These are phyloP conservation scores for Forbesichthys papilliferus DNA, from an alignment of 2,113 vertebrate species.

Conservation along the genomic window DNA sequence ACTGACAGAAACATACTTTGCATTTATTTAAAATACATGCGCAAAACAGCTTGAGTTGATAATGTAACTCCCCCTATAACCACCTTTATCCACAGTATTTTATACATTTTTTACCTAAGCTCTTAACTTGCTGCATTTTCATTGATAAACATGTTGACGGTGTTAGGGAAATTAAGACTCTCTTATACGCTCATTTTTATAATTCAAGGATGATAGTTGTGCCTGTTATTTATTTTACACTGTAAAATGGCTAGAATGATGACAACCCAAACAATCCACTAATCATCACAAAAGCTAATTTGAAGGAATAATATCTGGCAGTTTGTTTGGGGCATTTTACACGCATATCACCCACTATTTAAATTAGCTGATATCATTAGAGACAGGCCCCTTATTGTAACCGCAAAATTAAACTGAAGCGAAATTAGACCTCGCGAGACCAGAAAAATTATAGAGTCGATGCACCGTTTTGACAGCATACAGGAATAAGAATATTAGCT, in stretches of 20 bases:
- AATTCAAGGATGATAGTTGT: too few species aligned
- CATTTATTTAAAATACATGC: slow-evolving; percentile 3
- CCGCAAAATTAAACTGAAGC: background rate
- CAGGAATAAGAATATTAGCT: background rate
- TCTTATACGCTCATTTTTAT: background rate
- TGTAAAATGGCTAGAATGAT: background rate
- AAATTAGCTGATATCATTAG: slow-evolving; percentile 12
- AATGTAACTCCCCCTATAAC: too few species aligned
- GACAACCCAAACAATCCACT: slow-evolving; percentile 9
- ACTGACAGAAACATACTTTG: slow-evolving; percentile 15
- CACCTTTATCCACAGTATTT: too few species aligned
- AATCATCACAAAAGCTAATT: slow-evolving; percentile 4
- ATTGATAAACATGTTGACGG: background rate
- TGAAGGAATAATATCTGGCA: background rate
- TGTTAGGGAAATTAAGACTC: background rate
- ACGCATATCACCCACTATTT: background rate
- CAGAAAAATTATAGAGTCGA: too few species aligned
- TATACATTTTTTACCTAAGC: background rate
- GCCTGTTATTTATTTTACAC: background rate
- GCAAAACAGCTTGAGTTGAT: too few species aligned
- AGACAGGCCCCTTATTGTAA: background rate
- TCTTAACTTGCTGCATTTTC: background rate
- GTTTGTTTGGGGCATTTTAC: background rate
- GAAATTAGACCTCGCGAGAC: background rate
- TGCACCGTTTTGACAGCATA: background rate